Evolutionary conservation across 64 coral and sea anemone genomes (phyloP).

Genomic region (Cladopsammia gracilis): DNA sequence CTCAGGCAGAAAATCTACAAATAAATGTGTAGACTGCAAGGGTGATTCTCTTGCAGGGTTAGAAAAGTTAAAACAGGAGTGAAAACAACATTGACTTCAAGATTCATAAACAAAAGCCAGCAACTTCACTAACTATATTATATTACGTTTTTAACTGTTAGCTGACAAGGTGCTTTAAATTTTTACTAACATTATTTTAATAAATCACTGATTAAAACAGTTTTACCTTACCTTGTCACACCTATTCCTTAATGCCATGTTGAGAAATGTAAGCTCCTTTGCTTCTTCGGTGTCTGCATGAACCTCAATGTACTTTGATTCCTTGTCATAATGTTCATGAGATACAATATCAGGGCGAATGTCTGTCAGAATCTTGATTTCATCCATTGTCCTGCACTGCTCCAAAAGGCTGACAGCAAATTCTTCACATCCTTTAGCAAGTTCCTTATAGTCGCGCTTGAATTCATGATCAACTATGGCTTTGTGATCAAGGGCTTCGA

Average conservation of each 20-base stretch:
- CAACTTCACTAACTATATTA: no score
- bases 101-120: no score
- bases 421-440: slow-evolving; percentile 54
- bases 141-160: no score
- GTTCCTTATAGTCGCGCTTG: slow-evolving; percentile 55
- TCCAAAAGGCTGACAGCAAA: slow-evolving; percentile 79
- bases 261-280: slow-evolving; percentile 54
- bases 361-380: slow-evolving; percentile 68
- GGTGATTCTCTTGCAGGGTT: no score
- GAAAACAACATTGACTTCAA: no score
- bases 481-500: slow-evolving; percentile 31
- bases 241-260: slow-evolving; percentile 56
- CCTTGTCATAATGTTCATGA: not conserved
- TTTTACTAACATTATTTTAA: no score
- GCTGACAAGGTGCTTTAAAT: no score
- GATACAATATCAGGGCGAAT: slow-evolving; percentile 17
- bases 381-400: slow-evolving; percentile 76
- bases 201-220: no score
- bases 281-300: slow-evolving; percentile 15
- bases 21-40: no score
- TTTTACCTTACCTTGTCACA: slow-evolving; percentile 46
- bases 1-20: no score
- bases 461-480: slow-evolving; percentile 60
- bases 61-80: no score
- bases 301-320: slow-evolving; percentile 26